A percentile compares a stretch with the other conserved stretches of the same genome.
phyloP scores from a whole-genome alignment of 2,797 vertebrate species.

The Arctocebus calabarensis region DNA sequence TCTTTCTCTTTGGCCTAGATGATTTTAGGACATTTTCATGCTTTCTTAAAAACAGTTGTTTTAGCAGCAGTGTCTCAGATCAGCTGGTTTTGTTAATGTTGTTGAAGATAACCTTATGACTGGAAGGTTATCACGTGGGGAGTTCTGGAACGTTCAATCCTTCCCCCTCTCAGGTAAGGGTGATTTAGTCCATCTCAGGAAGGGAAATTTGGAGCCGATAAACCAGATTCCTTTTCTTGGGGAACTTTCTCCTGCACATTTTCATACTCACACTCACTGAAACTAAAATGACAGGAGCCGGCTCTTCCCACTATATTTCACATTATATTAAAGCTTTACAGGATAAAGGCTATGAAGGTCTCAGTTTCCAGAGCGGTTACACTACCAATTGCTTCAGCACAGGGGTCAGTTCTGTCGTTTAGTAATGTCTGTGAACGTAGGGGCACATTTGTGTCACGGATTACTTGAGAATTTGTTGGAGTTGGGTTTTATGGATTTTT shows the following conservation, averaged over 20 bases:
- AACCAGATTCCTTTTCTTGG: not conserved
- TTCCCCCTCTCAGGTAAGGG: not conserved
- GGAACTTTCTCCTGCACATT: not conserved
- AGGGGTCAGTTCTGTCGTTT: not conserved
- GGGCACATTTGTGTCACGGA: not conserved
- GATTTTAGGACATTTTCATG: conserved; percentile 9
- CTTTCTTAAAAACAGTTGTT: conserved; percentile 23
- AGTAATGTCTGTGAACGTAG: not conserved
- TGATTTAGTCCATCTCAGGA: not conserved
- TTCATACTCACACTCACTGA: not conserved
- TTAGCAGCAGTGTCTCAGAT: not conserved
- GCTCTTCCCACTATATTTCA: not conserved
- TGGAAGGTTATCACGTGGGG: not conserved
- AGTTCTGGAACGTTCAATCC: not conserved
- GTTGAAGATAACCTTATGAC: not conserved
- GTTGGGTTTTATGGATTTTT: not conserved
- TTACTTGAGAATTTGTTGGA: not conserved
- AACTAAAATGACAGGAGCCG: not conserved
- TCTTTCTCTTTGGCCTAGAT: not conserved
- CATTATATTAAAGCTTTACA: not conserved
- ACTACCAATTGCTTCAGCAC: not conserved
- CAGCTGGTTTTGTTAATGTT: not conserved
- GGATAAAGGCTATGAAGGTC: not conserved
- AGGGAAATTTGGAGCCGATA: not conserved
- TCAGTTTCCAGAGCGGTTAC: not conserved